Evolutionary conservation across 2,797 vertebrate genomes (phyloP), one percentile per base, ranked within the genome.

Genomic region (Lagorchestes hirsutus): DNA sequence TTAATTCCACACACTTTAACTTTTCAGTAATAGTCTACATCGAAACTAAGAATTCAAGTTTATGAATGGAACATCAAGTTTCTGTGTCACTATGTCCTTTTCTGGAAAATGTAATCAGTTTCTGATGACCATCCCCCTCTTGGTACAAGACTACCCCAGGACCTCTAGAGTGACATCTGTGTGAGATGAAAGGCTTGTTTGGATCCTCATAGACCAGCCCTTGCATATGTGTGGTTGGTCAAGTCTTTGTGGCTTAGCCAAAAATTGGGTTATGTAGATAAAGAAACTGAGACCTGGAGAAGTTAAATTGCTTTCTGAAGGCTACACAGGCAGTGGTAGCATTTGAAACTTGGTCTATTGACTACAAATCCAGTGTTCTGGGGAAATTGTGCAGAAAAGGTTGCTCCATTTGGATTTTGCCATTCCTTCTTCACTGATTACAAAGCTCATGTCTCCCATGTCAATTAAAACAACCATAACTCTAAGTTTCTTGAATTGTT

Each of bases 401-500:
- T 50, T 87, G 50, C 74, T 87, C 24, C 40, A 46, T 50, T 40
- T 87, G 74, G 40, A 50, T 50, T 87, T 87, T 87, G 74, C 10
- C 9, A 46, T 40, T 87, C 40, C 4, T 87, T 74, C 67, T 22
- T 46, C 74, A 50, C 34, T 4, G 2, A 24, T 82, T 46, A 82
- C n/a, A 82, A 82, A 82, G 18, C 4, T 82, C 8, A 5, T 22
- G 9, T 82, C 74, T 87, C 9, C 22, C 74, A 50, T 54, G 31
- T 54, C 10, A 22, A 67, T 67, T n/a, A 52, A 92, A 59, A 95
- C 54, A 90, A 74, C 16, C 54, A 18, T 27, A 50, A 0, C 5
- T 55, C 31, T 87, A 27, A 90, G 18, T 55, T 94, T 54, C 87
- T 91, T 62, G 93, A 96, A 93, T 92, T 96, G 74, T 91, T 95